These are phyloP conservation scores for Lathronympha strigana DNA, from an alignment of 2,888 invertebrate species.

Conservation along the genomic window DNA sequence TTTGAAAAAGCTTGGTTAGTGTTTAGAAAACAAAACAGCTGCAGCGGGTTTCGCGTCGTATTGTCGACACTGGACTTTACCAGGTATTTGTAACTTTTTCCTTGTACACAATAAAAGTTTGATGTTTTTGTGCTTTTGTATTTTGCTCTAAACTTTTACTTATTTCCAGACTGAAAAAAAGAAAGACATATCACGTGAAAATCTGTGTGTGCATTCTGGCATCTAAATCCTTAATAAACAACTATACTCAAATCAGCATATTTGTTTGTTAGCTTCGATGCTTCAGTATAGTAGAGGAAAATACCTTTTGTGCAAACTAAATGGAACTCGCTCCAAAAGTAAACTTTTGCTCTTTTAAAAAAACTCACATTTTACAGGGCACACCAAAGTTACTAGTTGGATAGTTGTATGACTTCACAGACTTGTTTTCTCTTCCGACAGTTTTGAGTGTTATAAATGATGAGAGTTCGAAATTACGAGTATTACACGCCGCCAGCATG, in stretches of 20 bases:
- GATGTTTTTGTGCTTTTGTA: neutral
- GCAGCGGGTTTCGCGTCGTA: constrained; percentile 18
- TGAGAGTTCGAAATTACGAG: constrained; percentile 39
- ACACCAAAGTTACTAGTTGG: constrained; percentile 20
- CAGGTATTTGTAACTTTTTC: constrained; percentile 9
- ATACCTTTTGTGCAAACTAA: neutral
- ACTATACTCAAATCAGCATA: too few species aligned
- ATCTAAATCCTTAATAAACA: too few species aligned
- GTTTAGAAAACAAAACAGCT: constrained; percentile 19
- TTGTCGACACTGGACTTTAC: constrained; percentile 26
- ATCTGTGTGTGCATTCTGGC: too few species aligned
- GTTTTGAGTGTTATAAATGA: constrained; percentile 40
- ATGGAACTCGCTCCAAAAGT: neutral
- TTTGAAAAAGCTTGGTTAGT: constrained; percentile 29
- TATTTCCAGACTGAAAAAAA: too few species aligned
- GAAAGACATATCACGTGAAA: too few species aligned
- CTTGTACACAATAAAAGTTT: constrained; percentile 20
- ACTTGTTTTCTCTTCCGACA: constrained; percentile 38
- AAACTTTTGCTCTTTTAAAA: neutral
- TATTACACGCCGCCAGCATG: constrained; percentile 31
- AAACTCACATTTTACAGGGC: constrained; percentile 6
- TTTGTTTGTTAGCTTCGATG: too few species aligned
- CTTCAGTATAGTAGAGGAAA: too few species aligned
- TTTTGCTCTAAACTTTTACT: too few species aligned
- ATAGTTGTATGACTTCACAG: constrained; percentile 33